Base-by-base conservation (phyloP, 92 coral and sea anemone genomes). In the Parazoanthus atlanticus region DNA sequence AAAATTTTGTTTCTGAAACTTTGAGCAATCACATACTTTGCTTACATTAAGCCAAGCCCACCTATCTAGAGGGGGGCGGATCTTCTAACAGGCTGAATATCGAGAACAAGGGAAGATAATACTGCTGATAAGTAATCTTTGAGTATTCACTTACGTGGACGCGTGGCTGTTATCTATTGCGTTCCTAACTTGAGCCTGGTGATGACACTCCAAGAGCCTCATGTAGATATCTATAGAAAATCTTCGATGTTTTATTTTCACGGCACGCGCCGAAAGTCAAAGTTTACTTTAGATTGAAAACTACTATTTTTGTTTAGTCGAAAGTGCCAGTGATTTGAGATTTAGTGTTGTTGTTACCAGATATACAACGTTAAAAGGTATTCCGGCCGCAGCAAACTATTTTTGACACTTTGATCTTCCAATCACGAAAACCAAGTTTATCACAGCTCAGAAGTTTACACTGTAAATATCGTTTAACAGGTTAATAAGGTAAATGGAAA, bases 231-330 rank as follows among this genome's bases (percentile, higher is more conserved):
- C 79, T 75, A 19, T 21, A 36, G 40, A 38, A 73, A 73, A 36
- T 75, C 79, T 75, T 4, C 79, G 12, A 75, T 75, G 43, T 17
- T 75, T 75, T 23, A 8, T 75, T 6, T 10, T 6, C 30, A 75
- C 21, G 79, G 16, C 79, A 75, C 79, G 79, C 29, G 79, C 58
- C 79, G 46, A 75, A 75, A 41, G 79, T 75, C 49, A 41, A 74
- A 75, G 46, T 75, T 75, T 75, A 33, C 43, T 8, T n/a, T 34
- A 33, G 25, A 21, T 33, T 75, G 79, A 75, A 33, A 75, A 36
- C 69, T 75, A 36, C 29, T 75, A 38, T 74, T 74, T 75, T 75
- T 75, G 79, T 75, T 75, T 75, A 33, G 79, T 75, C 52, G 79
- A 75, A 0, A 75, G 31, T 25, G 28, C 28, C 2, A 25, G 69